These are phyloP conservation scores for Siphamia tubifer DNA, from an alignment of 2,113 vertebrate genomes.

Conservation along the genomic window DNA sequence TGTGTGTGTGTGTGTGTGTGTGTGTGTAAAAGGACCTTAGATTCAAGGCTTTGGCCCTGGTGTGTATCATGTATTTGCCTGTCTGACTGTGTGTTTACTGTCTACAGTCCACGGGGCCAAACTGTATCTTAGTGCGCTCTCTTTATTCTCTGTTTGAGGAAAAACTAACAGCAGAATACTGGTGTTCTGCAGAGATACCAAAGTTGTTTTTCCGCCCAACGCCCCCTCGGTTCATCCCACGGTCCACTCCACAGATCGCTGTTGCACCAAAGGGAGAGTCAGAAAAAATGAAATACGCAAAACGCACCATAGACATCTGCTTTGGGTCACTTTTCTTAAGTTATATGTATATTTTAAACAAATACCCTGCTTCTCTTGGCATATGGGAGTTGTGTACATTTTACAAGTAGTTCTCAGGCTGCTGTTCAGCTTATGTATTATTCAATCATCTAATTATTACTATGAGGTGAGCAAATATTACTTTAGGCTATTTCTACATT, in stretches of 20 bases:
- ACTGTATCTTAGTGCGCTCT: slow-evolving; percentile 8
- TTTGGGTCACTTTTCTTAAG: background rate
- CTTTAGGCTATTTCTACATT: no score
- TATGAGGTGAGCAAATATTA: background rate
- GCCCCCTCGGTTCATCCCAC: slow-evolving; percentile 57
- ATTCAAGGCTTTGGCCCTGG: background rate
- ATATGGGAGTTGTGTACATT: background rate
- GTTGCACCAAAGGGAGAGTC: slow-evolving; percentile 29
- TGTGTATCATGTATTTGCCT: background rate
- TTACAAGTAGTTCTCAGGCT: background rate
- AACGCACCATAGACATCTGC: slow-evolving; percentile 15
- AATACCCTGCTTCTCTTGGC: background rate
- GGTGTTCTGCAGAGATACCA: slow-evolving; percentile 24
- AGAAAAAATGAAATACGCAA: slow-evolving; percentile 45
- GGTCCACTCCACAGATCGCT: slow-evolving; percentile 46
- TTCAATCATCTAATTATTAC: background rate
- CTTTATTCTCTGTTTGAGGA: slow-evolving; percentile 22
- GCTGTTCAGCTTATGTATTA: background rate
- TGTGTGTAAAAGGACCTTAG: background rate
- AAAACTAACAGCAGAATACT: slow-evolving; percentile 23
- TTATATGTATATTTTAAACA: background rate
- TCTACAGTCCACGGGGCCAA: slow-evolving; percentile 23
- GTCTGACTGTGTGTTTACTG: slow-evolving; percentile 21
- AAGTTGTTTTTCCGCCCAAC: slow-evolving; percentile 53
- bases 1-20: background rate